Conservation (phyloP, 2,113 vertebrate species). For the Toxotes chatareus region DNA sequence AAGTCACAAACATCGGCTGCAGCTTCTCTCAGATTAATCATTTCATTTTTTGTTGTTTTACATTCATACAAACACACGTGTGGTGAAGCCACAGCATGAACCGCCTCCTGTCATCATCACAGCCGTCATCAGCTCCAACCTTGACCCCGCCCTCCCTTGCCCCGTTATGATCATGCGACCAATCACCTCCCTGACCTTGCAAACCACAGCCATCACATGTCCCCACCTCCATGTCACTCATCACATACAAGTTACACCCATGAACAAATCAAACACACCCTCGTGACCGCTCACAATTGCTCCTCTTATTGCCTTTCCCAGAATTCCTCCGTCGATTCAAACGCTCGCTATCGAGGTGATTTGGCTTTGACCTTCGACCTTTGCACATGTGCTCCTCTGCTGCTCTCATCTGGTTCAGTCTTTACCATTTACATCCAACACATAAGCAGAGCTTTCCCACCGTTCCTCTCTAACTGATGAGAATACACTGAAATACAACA, state of each 20-base stretch:
- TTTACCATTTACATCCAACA: too few relatives aligned
- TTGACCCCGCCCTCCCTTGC: conserved; percentile 62
- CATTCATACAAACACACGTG: background rate
- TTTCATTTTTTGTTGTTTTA: too few relatives aligned
- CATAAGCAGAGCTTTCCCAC: too few relatives aligned
- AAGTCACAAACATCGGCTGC: too few relatives aligned
- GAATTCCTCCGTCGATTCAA: background rate
- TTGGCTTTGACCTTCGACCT: conserved; percentile 65
- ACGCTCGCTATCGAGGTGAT: background rate
- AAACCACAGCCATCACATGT: conserved; percentile 12
- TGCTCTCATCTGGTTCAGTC: background rate
- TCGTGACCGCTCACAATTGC: background rate
- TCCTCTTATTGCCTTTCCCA: conserved; percentile 1
- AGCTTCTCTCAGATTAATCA: too few relatives aligned
- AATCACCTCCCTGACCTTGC: conserved; percentile 72
- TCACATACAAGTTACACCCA: conserved; percentile 46
- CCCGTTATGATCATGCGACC: conserved; percentile 47
- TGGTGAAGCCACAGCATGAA: background rate
- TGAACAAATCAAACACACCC: conserved; percentile 40
- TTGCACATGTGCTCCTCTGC: background rate
- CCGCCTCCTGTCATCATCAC: conserved; percentile 10
- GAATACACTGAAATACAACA: too few relatives aligned
- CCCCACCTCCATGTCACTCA: conserved; percentile 59
- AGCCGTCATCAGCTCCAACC: conserved; percentile 32
- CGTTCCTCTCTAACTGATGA: too few relatives aligned